Conservation (phyloP, 2,797 vertebrate genomes). For the Hippoglossus hippoglossus region DNA sequence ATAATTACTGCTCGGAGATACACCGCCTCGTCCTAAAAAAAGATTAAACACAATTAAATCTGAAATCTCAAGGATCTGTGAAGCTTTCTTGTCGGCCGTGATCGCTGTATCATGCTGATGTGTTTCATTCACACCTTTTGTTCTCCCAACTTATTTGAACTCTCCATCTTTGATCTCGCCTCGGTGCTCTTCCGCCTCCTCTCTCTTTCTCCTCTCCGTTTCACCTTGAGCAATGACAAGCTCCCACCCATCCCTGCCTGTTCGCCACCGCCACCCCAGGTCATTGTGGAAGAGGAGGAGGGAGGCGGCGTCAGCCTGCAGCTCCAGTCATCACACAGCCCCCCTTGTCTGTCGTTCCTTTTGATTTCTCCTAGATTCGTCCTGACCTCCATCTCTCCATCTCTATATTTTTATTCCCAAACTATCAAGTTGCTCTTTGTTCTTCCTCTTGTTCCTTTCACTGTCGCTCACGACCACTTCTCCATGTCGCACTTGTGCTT, state of each 20-base stretch:
- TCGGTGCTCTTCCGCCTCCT: conserved; percentile 51
- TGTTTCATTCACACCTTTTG: conserved; percentile 66
- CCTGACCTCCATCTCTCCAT: conserved; percentile 38
- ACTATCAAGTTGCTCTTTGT: conserved; percentile 49
- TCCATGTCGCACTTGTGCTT: conserved; percentile 25
- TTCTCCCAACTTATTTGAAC: conserved; percentile 67
- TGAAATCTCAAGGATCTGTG: conserved; percentile 64
- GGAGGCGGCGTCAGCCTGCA: conserved; percentile 47
- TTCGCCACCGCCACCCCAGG: conserved; percentile 6
- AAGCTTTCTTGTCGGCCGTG: conserved; percentile 38
- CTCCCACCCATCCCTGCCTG: conserved; percentile 11
- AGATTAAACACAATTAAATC: conserved; percentile 67
- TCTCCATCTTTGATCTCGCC: conserved; percentile 67
- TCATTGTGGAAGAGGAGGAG: conserved; percentile 50
- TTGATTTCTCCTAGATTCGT: conserved; percentile 60
- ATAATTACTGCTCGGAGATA: conserved; percentile 55
- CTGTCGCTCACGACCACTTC: conserved; percentile 14
- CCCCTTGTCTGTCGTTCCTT: conserved; percentile 47
- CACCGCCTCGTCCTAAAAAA: conserved; percentile 49
- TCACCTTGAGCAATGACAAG: conserved; percentile 69
- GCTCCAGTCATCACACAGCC: conserved; percentile 43
- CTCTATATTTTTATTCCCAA: conserved; percentile 37
- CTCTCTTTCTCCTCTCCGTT: conserved; percentile 46
- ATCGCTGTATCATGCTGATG: conserved; percentile 55
- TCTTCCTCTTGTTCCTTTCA: conserved; percentile 26